Base-by-base conservation (phyloP, 1,140 invertebrate genomes). In the Lerema accius region DNA sequence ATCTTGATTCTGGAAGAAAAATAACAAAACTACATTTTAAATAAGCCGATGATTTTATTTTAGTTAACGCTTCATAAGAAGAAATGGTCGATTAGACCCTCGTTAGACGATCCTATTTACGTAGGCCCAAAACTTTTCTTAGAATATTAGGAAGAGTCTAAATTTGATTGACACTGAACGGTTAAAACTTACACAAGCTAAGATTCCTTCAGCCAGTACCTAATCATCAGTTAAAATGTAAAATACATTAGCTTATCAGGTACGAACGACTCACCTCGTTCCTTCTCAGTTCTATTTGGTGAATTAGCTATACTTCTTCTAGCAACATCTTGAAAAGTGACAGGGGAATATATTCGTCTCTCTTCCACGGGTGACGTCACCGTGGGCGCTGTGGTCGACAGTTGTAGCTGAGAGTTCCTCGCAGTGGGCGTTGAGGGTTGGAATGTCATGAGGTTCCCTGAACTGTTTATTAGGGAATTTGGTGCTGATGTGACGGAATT, bases 311-410 rank as follows among this genome's bases (percentile, higher is more conserved):
- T 94, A 59, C 95, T 96, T 16, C 95, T 85, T 4, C 94, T 86
- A 0, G 95, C 95, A 0, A 97, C 95, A 76, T 97, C 96, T 73
- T 96, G 95, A 67, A 96, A 96, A 0, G 95, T 96, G 26, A 97
- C 95, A 0, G 96, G 96, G 0, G 96, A 96, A 84, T 97, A 97
- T 49, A 94, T 94, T 16, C 94, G 88, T 50, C 93, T 90, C 53
- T 94, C 93, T 66, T 94, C 94, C 0, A 65, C 71, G 1, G 86
- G 83, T 51, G 82, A 89, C 51, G 77, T 88, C 63, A 88, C 73
- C 4, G 70, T 80, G 4, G 85, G 71, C 1, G 83, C 16, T 67
- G 83, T 35, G 69, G 89, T 26, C 19, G 76, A 58, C 42, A 82
- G 72, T 64, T 78, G 50, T n/a, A 17, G 17, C 14, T 55, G 50